phyloP scores from a whole-genome alignment of 2,888 invertebrate genomes.

The Coenonympha glycerion region DNA sequence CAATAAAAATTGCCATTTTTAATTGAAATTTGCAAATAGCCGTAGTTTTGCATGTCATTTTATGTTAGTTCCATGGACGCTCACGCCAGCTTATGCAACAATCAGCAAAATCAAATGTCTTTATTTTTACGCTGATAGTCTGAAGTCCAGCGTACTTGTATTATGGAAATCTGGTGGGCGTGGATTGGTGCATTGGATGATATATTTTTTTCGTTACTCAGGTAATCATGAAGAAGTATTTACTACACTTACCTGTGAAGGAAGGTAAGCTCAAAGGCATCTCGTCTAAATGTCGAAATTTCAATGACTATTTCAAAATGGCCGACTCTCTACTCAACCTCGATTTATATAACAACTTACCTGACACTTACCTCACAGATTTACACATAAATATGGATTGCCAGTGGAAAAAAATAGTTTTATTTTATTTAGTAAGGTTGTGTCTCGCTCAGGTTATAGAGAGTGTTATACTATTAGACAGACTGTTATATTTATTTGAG shows the following conservation, averaged over 20 bases:
- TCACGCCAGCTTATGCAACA: too few species aligned
- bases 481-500: constrained; percentile 85
- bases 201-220: too few species aligned
- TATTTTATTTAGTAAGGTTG: constrained; percentile 86
- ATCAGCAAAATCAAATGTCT: too few species aligned
- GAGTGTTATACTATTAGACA: constrained; percentile 86
- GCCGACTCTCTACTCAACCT: constrained; percentile 79
- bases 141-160: too few species aligned
- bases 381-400: constrained; percentile 38
- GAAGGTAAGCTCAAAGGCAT: constrained; percentile 78
- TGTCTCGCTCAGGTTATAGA: constrained; percentile 88
- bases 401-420: constrained; percentile 77
- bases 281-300: constrained; percentile 77
- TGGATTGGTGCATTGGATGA: too few species aligned
- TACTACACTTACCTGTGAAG: constrained; percentile 40
- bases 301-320: constrained; percentile 81
- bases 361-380: constrained; percentile 39
- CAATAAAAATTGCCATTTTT: too few species aligned
- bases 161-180: too few species aligned
- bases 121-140: too few species aligned
- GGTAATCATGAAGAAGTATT: constrained; percentile 52
- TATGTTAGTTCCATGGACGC: too few species aligned
- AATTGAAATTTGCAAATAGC: too few species aligned
- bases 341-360: constrained; percentile 57
- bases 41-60: too few species aligned